Conservation (phyloP, 2,888 invertebrate genomes). For the Eupithecia exiguata region DNA sequence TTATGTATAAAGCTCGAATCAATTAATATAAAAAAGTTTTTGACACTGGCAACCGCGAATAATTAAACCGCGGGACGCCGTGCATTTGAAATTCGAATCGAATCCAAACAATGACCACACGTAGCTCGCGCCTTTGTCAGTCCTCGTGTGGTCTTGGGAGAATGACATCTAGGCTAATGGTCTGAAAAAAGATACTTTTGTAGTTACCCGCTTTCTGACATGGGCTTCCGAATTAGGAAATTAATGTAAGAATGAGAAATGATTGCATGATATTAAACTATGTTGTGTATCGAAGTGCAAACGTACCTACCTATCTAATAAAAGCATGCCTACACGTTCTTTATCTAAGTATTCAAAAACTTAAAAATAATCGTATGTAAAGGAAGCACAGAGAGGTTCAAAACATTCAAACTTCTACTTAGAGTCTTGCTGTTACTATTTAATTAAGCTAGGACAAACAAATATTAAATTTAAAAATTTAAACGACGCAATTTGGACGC, state of each 20-base stretch:
- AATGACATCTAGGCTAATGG: slow-evolving; percentile 72
- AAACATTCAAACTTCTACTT: no score
- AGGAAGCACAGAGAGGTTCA: no score
- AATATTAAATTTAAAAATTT: no score
- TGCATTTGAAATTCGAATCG: slow-evolving; percentile 75
- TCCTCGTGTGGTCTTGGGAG: slow-evolving; percentile 52
- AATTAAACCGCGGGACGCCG: slow-evolving; percentile 76
- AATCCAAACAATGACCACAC: slow-evolving; percentile 75
- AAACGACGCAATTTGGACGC: no score
- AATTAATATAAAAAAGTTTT: slow-evolving; percentile 69
- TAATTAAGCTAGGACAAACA: no score
- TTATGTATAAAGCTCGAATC: slow-evolving; percentile 57
- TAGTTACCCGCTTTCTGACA: slow-evolving; percentile 57
- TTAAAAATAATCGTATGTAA: no score
- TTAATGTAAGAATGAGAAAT: slow-evolving; percentile 29
- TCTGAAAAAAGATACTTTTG: slow-evolving; percentile 60
- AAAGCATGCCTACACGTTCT: neutral
- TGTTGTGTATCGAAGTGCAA: slow-evolving; percentile 50
- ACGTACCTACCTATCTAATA: slow-evolving; percentile 8
- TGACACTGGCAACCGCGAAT: slow-evolving; percentile 76
- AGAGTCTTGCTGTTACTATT: no score
- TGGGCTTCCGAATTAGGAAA: slow-evolving; percentile 72
- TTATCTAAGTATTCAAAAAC: no score
- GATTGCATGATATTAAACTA: slow-evolving; percentile 57
- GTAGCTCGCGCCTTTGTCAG: slow-evolving; percentile 71